Evolutionary conservation across 2,797 vertebrate species (phyloP).

Genomic region (Sandelia bainsii): DNA sequence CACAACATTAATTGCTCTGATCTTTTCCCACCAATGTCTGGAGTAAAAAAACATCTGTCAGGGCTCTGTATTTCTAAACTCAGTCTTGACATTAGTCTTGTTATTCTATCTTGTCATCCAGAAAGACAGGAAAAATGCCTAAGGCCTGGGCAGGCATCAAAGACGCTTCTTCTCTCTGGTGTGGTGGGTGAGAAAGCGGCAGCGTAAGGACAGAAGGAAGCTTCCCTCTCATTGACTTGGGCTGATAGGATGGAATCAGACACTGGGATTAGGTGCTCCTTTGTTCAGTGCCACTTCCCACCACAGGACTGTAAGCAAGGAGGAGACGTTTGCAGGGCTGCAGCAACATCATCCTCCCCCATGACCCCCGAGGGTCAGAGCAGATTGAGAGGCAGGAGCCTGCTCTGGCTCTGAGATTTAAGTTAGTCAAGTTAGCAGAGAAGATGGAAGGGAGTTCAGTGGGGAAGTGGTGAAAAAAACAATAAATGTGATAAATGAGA

Average conservation of each 20-base stretch:
- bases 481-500: conserved; percentile 34
- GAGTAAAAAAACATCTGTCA: conserved; percentile 83
- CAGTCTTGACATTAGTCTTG: conserved; percentile 86
- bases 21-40: conserved; percentile 82
- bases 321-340: conserved; percentile 80
- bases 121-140: conserved; percentile 82
- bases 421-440: conserved; percentile 34
- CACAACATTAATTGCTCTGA: conserved; percentile 73
- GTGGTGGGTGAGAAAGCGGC: conserved; percentile 80
- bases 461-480: neutral
- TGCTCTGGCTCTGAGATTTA: conserved; percentile 47
- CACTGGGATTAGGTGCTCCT: conserved; percentile 86
- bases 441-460: conserved; percentile 10
- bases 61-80: conserved; percentile 80
- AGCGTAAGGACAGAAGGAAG: conserved; percentile 82
- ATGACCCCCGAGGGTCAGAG: conserved; percentile 78
- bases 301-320: conserved; percentile 82
- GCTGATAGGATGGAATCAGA: conserved; percentile 88
- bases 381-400: conserved; percentile 69
- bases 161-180: conserved; percentile 82
- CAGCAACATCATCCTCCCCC: conserved; percentile 74
- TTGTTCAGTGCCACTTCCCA: conserved; percentile 87
- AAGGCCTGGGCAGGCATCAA: conserved; percentile 85
- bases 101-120: conserved; percentile 87
- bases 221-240: conserved; percentile 86